Evolutionary conservation across 2,797 vertebrate genomes (phyloP).

Genomic region (Melanotaenia pygmaea): DNA sequence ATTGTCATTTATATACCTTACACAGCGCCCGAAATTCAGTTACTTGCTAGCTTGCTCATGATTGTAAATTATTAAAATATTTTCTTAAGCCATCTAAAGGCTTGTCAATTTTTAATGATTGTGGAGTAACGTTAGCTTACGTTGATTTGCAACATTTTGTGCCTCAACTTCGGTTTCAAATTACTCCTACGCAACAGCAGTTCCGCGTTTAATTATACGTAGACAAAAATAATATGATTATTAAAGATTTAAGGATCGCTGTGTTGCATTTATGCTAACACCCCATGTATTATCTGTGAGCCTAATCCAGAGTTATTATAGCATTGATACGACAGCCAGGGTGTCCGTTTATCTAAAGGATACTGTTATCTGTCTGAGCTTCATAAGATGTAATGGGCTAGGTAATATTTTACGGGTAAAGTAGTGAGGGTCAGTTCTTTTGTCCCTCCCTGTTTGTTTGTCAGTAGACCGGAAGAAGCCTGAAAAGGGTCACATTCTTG

Average conservation of each 20-base stretch:
- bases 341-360: background rate
- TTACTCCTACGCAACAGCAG: background rate
- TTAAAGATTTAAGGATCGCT: background rate
- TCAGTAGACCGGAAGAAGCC: slow-evolving; percentile 61
- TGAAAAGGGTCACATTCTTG: slow-evolving; percentile 66
- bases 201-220: background rate
- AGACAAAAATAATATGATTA: background rate
- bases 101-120: slow-evolving; percentile 25
- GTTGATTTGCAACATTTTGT: background rate
- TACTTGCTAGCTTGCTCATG: background rate
- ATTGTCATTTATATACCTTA: background rate
- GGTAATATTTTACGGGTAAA: background rate
- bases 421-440: background rate
- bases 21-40: background rate
- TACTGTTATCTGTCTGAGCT: background rate
- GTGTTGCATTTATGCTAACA: background rate
- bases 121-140: slow-evolving; percentile 15
- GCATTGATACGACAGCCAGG: background rate
- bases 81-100: background rate
- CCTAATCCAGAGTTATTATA: background rate
- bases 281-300: background rate
- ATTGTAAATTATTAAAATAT: too few relatives aligned
- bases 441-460: slow-evolving; percentile 16
- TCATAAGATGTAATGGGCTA: background rate
- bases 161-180: background rate